phyloP scores from a whole-genome alignment of 2,797 vertebrate species.

The Botia kubotai region DNA sequence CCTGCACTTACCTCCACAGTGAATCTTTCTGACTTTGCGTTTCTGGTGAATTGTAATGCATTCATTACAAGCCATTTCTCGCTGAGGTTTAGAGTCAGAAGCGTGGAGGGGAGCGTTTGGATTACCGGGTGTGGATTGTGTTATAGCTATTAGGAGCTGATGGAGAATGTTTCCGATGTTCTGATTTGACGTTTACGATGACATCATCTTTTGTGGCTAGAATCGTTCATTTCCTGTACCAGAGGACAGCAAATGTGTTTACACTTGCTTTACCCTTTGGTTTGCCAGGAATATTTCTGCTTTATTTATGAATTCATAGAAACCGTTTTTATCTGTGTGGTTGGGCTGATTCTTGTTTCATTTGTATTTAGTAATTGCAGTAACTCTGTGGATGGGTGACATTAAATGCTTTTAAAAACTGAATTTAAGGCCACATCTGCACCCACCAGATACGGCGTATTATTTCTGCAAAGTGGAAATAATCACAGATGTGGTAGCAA shows the following conservation, averaged over 20 bases:
- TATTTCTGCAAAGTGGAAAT: constrained; percentile 49
- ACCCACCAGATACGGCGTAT: constrained; percentile 46
- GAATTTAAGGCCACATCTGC: constrained; percentile 43
- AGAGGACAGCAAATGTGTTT: constrained; percentile 63
- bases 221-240: constrained; percentile 36
- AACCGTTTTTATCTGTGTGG: constrained; percentile 57
- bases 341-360: constrained; percentile 52
- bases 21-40: constrained; percentile 54
- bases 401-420: constrained; percentile 54
- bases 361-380: constrained; percentile 54
- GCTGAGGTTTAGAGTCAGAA: constrained; percentile 48
- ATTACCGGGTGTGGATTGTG: constrained; percentile 63
- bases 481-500: constrained; percentile 31
- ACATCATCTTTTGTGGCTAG: constrained; percentile 51
- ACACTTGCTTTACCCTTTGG: constrained; percentile 50
- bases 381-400: constrained; percentile 40
- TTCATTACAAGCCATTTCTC: constrained; percentile 54
- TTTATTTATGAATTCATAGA: constrained; percentile 58
- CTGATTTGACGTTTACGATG: constrained; percentile 58
- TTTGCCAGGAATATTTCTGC: constrained; percentile 62
- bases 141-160: constrained; percentile 57
- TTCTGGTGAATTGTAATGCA: constrained; percentile 50
- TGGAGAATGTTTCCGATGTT: constrained; percentile 53
- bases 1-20: constrained; percentile 56
- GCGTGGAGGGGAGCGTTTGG: constrained; percentile 41